A percentile compares a stretch with the other conserved stretches of the same genome.
Evolutionary conservation across 2,888 invertebrate species (phyloP).

Genomic region (Ichneumon xanthorius): DNA sequence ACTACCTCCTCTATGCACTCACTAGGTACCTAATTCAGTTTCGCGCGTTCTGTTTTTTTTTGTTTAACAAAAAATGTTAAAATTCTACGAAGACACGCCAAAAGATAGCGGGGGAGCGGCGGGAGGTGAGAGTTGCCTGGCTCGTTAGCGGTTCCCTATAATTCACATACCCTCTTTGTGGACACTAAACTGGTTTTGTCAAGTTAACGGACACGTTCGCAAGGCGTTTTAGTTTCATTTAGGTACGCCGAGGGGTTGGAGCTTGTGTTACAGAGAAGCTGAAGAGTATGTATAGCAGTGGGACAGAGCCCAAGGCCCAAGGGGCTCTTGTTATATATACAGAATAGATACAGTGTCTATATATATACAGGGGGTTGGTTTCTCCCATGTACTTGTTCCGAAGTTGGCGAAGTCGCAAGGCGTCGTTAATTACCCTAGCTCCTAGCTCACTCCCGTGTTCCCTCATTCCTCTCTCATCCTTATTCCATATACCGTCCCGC

Average conservation of each 20-base stretch:
- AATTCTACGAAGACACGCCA: not conserved
- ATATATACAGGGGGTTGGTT: slow-evolving; percentile 64
- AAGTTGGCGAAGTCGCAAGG: slow-evolving; percentile 73
- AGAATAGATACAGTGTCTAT: slow-evolving; percentile 41
- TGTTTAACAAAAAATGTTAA: not conserved
- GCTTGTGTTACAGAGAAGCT: slow-evolving; percentile 52
- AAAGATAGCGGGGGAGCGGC: not conserved
- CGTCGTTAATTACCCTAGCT: slow-evolving; percentile 73
- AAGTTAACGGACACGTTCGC: slow-evolving; percentile 64
- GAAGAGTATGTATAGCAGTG: slow-evolving; percentile 45
- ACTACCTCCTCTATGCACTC: not conserved
- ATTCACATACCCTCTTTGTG: slow-evolving; percentile 56
- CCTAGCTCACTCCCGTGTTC: slow-evolving; percentile 63
- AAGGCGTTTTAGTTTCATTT: slow-evolving; percentile 69
- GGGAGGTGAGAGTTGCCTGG: not conserved
- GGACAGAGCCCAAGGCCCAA: slow-evolving; percentile 61
- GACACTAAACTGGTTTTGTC: slow-evolving; percentile 64
- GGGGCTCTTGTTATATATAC: slow-evolving; percentile 50
- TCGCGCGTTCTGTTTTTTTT: not conserved
- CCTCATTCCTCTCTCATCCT: slow-evolving; percentile 42
- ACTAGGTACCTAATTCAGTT: not conserved
- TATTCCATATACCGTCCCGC: slow-evolving; percentile 14
- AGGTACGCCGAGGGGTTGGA: slow-evolving; percentile 57
- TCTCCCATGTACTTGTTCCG: slow-evolving; percentile 70
- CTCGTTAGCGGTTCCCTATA: slow-evolving; percentile 49